Evolutionary conservation across 2,113 vertebrate genomes (phyloP).

Genomic region (Passer domesticus): DNA sequence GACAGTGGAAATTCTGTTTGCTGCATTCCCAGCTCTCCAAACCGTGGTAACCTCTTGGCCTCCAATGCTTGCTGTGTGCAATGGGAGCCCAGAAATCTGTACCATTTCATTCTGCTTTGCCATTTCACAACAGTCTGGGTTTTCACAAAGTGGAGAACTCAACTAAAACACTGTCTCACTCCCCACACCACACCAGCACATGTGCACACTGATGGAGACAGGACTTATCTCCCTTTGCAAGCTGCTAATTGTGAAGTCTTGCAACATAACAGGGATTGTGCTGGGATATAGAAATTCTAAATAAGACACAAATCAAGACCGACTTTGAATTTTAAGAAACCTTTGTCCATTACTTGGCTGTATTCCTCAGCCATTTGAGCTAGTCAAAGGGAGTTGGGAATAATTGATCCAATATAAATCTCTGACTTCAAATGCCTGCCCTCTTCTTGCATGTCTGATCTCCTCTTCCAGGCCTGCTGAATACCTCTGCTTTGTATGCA

Average conservation of each 20-base stretch:
- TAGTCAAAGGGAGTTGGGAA: not conserved
- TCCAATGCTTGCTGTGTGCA: not conserved
- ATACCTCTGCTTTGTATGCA: not conserved
- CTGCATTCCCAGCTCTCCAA: not conserved
- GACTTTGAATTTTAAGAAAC: not conserved
- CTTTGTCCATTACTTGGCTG: not conserved
- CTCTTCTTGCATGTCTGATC: not conserved
- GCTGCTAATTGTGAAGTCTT: not conserved
- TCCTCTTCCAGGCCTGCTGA: not conserved
- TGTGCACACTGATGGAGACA: not conserved
- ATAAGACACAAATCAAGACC: not conserved
- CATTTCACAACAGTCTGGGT: not conserved
- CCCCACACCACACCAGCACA: not conserved
- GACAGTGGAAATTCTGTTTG: conserved; percentile 11
- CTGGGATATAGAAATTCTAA: not conserved
- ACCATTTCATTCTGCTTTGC: not conserved
- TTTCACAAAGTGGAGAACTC: not conserved
- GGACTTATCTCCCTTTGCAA: not conserved
- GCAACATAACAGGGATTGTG: not conserved
- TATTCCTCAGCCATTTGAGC: not conserved
- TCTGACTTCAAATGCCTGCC: not conserved
- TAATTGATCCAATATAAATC: not conserved
- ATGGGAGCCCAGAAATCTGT: not conserved
- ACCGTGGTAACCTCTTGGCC: not conserved
- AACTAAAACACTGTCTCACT: not conserved